phyloP scores from a whole-genome alignment of 2,113 vertebrate genomes.

The Pristiophorus japonicus region DNA sequence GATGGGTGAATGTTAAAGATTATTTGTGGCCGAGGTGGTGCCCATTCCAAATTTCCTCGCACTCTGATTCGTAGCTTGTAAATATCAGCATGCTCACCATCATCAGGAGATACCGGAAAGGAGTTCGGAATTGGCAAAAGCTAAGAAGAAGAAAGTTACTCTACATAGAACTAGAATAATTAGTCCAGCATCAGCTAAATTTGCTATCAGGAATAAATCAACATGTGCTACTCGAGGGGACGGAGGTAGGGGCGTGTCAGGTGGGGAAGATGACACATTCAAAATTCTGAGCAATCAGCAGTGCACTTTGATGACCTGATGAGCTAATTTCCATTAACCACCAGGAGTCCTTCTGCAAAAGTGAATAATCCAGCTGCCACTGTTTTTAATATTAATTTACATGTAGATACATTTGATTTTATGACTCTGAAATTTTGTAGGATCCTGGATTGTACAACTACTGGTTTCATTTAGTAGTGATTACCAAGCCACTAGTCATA shows the following conservation, averaged over 20 bases:
- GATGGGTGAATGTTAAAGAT: constrained; percentile 94
- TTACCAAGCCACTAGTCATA: not conserved
- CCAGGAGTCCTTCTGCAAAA: not conserved
- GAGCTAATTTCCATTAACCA: not conserved
- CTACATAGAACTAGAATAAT: not conserved
- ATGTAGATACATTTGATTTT: not conserved
- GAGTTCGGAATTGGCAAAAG: constrained; percentile 92
- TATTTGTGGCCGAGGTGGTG: constrained; percentile 88
- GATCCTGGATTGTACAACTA: not conserved
- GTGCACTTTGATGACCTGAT: not conserved
- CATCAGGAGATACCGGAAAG: constrained; percentile 88
- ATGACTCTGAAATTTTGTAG: not conserved
- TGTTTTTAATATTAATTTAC: not conserved
- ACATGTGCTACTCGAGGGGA: not conserved
- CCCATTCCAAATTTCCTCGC: constrained; percentile 93
- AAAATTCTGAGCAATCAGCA: not conserved
- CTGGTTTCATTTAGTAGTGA: not conserved
- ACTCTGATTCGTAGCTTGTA: constrained; percentile 93
- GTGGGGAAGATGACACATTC: not conserved
- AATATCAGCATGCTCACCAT: constrained; percentile 90
- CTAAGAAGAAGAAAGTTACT: constrained; percentile 50
- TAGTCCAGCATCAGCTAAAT: not conserved
- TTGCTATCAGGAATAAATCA: not conserved
- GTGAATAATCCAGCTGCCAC: not conserved
- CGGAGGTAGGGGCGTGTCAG: not conserved